These are phyloP conservation scores for Huso huso DNA, from an alignment of 2,797 vertebrate species.

Conservation along the genomic window DNA sequence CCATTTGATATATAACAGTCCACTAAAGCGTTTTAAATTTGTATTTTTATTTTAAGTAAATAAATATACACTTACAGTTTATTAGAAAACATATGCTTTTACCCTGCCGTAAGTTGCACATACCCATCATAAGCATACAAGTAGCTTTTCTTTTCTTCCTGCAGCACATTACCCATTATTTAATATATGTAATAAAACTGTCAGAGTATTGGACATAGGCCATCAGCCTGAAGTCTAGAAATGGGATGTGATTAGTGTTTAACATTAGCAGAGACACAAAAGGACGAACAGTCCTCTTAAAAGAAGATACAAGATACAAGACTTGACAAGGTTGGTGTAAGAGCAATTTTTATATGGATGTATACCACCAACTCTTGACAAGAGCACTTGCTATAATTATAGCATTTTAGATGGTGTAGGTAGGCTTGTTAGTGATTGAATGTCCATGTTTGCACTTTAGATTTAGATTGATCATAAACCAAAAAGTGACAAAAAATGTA, in stretches of 20 bases:
- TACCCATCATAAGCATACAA: background rate
- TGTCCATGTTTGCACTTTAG: constrained; percentile 21
- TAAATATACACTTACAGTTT: constrained; percentile 2
- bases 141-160: background rate
- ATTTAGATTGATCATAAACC: too few species aligned
- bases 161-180: constrained; percentile 7
- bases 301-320: constrained; percentile 33
- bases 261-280: constrained; percentile 29
- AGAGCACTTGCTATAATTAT: constrained; percentile 31
- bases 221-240: constrained; percentile 34
- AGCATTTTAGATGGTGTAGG: constrained; percentile 21
- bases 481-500: too few species aligned
- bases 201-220: constrained; percentile 34
- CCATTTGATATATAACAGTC: background rate
- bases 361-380: constrained; percentile 31
- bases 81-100: constrained; percentile 5
- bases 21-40: background rate
- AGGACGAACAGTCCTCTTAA: constrained; percentile 31
- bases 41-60: too few species aligned
- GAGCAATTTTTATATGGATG: constrained; percentile 27
- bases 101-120: background rate
- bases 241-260: constrained; percentile 41
- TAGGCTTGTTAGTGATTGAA: constrained; percentile 20
- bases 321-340: constrained; percentile 42
- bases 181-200: constrained; percentile 39